Evolutionary conservation across 1,140 invertebrate genomes (phyloP).

Genomic region (Zaprionus ornatus): DNA sequence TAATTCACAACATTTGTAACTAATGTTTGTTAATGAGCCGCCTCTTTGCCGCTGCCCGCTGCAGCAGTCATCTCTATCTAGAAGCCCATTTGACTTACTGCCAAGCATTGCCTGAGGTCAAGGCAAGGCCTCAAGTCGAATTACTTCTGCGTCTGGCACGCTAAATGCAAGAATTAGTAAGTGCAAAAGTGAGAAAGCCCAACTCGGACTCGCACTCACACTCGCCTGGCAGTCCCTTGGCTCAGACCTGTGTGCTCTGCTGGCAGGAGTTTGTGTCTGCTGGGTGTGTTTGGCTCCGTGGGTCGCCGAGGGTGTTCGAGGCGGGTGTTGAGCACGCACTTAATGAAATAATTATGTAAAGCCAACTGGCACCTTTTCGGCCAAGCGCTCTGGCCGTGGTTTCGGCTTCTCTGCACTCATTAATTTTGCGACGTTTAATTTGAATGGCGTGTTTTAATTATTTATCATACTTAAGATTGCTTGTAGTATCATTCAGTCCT

Average conservation of each 20-base stretch:
- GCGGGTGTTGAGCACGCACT: conserved; percentile 45
- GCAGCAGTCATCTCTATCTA: conserved; percentile 2
- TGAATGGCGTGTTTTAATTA: conserved; percentile 41
- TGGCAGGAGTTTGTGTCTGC: not conserved
- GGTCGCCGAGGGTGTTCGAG: not conserved
- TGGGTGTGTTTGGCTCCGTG: not conserved
- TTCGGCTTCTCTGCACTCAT: conserved; percentile 63
- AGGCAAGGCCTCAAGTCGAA: conserved; percentile 52
- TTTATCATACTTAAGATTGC: conserved; percentile 48
- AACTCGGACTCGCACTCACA: not conserved
- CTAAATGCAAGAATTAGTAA: conserved; percentile 72
- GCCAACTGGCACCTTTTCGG: conserved; percentile 65
- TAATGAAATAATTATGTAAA: conserved; percentile 80
- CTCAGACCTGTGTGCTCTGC: no score
- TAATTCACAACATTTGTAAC: conserved; percentile 82
- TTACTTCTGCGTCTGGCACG: conserved; percentile 55
- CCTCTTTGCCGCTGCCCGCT: conserved; percentile 3
- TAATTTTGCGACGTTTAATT: conserved; percentile 57
- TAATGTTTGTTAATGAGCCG: conserved; percentile 82
- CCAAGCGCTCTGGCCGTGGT: conserved; percentile 39
- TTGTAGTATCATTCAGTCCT: conserved; percentile 18
- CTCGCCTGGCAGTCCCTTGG: not conserved
- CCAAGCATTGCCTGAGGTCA: conserved; percentile 59
- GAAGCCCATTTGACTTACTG: conserved; percentile 40
- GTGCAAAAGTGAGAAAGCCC: conserved; percentile 70